Conservation (phyloP, 2,888 invertebrate species). For the Sinotaia quadrata region DNA sequence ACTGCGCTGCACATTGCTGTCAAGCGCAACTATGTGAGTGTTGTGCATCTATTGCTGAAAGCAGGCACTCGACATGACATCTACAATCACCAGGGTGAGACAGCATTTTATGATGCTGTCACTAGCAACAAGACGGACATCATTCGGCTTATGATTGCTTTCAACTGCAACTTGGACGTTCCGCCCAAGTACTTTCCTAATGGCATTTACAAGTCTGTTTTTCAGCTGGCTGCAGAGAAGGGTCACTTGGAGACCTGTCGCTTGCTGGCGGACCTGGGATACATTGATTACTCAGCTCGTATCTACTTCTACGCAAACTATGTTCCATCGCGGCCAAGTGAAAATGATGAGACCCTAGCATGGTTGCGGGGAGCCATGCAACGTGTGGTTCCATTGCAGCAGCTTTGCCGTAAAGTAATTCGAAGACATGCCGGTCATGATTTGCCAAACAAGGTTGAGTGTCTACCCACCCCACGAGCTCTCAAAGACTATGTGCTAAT, state of each 20-base stretch:
- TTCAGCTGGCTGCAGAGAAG: slow-evolving; percentile 68
- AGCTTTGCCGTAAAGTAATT: slow-evolving; percentile 68
- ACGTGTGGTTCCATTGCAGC: slow-evolving; percentile 66
- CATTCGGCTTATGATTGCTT: slow-evolving; percentile 65
- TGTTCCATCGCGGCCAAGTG: slow-evolving; percentile 59
- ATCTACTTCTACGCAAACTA: slow-evolving; percentile 61
- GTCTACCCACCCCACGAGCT: slow-evolving; percentile 64
- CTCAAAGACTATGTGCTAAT: slow-evolving; percentile 69
- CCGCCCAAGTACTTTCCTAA: slow-evolving; percentile 69
- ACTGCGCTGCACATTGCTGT: slow-evolving; percentile 71
- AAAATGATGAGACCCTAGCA: slow-evolving; percentile 60
- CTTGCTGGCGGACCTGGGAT: slow-evolving; percentile 66
- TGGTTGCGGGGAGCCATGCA: slow-evolving; percentile 63
- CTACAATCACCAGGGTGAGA: slow-evolving; percentile 71
- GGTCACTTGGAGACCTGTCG: slow-evolving; percentile 69
- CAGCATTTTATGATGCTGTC: slow-evolving; percentile 69
- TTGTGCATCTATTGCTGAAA: slow-evolving; percentile 67
- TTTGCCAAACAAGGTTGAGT: slow-evolving; percentile 61
- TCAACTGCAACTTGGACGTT: slow-evolving; percentile 70
- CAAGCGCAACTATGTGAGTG: slow-evolving; percentile 69
- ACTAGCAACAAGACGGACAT: slow-evolving; percentile 69
- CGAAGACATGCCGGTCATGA: slow-evolving; percentile 67
- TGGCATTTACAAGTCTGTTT: slow-evolving; percentile 65
- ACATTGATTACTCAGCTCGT: slow-evolving; percentile 61
- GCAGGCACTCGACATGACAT: slow-evolving; percentile 67